Base-by-base conservation (phyloP, 2,113 vertebrate species). In the Epinephelus cyanopodus region DNA sequence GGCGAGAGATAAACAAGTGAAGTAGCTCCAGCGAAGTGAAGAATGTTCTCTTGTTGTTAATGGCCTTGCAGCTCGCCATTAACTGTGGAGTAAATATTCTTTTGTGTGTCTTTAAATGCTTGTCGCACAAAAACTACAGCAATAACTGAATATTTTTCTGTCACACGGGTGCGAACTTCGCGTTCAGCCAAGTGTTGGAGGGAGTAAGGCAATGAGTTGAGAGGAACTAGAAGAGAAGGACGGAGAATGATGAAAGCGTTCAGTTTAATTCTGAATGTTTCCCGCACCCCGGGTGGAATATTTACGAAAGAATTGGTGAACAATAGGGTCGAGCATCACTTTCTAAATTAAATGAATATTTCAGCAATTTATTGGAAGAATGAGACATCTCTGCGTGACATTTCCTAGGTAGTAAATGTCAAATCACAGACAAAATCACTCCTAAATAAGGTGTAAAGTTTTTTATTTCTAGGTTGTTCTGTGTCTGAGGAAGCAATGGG, bases 1-100 rank as follows among this genome's bases (percentile, higher is more conserved):
- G 47, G 8, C 9, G 10, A 37, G 14, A 75, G 58, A 79, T 61
- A 72, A 86, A 83, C n/a, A 42, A 67, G 53, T 13, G 29, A 52
- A 23, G 27, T 27, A 63, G 42, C 57, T 39, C 21, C 5, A 52
- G 48, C 2, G 1, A 37, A 47, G 47, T 69, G 50, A 75, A 71
- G 54, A 86, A 74, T 69, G 45, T 54, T 68, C 68, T 75, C 37
- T 68, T 0, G 3, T 29, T 50, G 27, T 19, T 71, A 76, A 76
- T 65, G 81, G 50, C 74, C 29, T 60, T 68, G 50, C 52, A 68
- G 71, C 47, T 74, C 25, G 6, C 37, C 61, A 10, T 50, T 48
- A 70, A 37, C 27, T 50, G 19, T 42, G 15, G 50, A 82, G n/a
- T 61, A 25, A 72, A 71, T 67, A 62, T 14, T 85, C 6, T 79